phyloP scores from a whole-genome alignment of 1,140 invertebrate genomes.

The Reticulitermes speratus region DNA sequence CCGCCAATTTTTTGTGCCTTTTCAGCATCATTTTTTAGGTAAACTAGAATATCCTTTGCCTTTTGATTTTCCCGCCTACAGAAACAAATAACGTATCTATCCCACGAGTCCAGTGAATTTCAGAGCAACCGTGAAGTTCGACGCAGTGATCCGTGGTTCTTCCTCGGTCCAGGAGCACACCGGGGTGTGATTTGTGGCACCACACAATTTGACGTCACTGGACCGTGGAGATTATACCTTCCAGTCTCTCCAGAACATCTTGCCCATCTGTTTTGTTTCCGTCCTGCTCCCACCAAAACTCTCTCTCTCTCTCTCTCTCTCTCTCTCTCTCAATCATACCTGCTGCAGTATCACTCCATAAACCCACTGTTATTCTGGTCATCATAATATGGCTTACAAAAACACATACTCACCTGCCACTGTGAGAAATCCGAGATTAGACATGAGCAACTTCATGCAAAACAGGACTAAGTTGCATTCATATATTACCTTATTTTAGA shows the following conservation, averaged over 20 bases:
- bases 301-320: too few species aligned
- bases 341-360: not conserved
- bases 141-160: not conserved
- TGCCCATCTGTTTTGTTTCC: not conserved
- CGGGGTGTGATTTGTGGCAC: conserved; percentile 7
- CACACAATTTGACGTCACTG: conserved; percentile 17
- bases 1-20: too few species aligned
- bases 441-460: not conserved
- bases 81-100: not conserved
- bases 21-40: too few species aligned
- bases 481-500: too few species aligned
- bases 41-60: too few species aligned
- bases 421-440: not conserved
- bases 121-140: not conserved
- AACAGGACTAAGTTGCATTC: not conserved
- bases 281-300: not conserved
- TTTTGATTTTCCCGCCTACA: too few species aligned
- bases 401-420: conserved; percentile 9
- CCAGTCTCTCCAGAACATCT: not conserved
- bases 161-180: not conserved
- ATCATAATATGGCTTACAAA: not conserved
- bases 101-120: too few species aligned
- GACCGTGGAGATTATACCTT: not conserved
- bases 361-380: not conserved
- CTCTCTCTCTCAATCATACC: not conserved